Conservation (phyloP, 2,888 invertebrate species). For the Drosophila affinis region DNA sequence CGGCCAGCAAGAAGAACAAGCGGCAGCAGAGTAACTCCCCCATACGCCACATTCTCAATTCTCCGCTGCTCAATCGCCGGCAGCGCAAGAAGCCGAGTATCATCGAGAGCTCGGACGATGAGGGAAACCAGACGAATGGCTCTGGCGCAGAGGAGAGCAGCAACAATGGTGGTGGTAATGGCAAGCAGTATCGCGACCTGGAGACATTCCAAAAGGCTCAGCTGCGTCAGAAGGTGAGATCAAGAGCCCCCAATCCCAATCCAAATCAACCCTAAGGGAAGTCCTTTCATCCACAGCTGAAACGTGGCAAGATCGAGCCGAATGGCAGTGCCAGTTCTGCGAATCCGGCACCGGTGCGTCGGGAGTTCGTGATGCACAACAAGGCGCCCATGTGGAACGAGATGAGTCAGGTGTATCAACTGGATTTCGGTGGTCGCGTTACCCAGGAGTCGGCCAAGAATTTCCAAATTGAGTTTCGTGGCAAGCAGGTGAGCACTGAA, state of each 20-base stretch:
- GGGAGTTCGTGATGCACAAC: constrained; percentile 98
- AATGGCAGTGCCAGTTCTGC: constrained; percentile 82
- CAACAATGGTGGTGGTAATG: constrained; percentile 83
- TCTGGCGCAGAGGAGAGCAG: constrained; percentile 84
- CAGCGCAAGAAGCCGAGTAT: constrained; percentile 90
- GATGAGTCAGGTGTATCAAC: constrained; percentile 98
- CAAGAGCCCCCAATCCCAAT: not conserved
- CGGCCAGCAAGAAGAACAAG: constrained; percentile 89
- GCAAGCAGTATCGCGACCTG: constrained; percentile 91
- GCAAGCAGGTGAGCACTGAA: constrained; percentile 90
- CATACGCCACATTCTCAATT: constrained; percentile 92
- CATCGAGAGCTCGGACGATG: constrained; percentile 92
- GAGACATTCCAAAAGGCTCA: constrained; percentile 97
- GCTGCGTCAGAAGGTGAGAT: constrained; percentile 92
- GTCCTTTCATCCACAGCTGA: constrained; percentile 86
- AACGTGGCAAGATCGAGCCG: constrained; percentile 88
- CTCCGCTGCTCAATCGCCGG: constrained; percentile 91
- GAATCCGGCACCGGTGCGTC: constrained; percentile 85
- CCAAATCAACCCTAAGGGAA: not conserved
- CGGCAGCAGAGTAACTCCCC: constrained; percentile 92
- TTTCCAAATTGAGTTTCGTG: constrained; percentile 98
- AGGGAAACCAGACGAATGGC: constrained; percentile 85
- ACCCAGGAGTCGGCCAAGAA: constrained; percentile 99
- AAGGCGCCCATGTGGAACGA: constrained; percentile 99
- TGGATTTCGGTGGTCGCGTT: constrained; percentile 99